These are phyloP conservation scores for Polia nebulosa DNA, from an alignment of 2,888 invertebrate genomes.

Conservation along the genomic window DNA sequence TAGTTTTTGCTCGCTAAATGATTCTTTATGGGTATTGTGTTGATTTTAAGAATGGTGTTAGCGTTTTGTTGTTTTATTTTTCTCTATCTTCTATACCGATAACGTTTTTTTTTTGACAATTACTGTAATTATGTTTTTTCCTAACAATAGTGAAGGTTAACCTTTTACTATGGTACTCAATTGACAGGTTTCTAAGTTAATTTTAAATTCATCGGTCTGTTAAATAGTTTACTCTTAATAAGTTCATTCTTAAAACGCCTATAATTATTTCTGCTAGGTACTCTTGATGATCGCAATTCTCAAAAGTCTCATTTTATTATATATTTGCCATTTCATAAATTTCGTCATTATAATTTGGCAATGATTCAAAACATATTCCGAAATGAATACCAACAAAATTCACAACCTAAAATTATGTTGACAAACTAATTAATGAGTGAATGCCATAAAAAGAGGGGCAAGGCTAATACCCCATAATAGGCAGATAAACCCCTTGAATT, in stretches of 20 bases:
- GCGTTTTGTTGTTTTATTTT: background rate
- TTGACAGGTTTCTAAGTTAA: too few species aligned
- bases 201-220: background rate
- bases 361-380: background rate
- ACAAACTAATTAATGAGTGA: slow-evolving; percentile 38
- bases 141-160: too few species aligned
- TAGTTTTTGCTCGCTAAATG: slow-evolving; percentile 46
- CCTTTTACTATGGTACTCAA: too few species aligned
- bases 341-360: background rate
- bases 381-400: slow-evolving; percentile 20
- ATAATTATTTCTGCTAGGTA: too few species aligned
- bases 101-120: background rate
- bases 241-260: too few species aligned
- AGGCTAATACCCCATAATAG: slow-evolving; percentile 48
- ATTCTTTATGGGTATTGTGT: slow-evolving; percentile 54
- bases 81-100: background rate
- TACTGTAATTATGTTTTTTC: too few species aligned
- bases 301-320: background rate
- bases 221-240: too few species aligned
- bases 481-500: slow-evolving; percentile 48
- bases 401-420: background rate
- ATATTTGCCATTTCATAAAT: background rate
- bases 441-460: slow-evolving; percentile 30
- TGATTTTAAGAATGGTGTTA: slow-evolving; percentile 48
- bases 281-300: too few species aligned